Percentiles rank a stretch among this genome's conserved stretches.
phyloP scores from a whole-genome alignment of 2,888 invertebrate species.

The Beris morrisii region DNA sequence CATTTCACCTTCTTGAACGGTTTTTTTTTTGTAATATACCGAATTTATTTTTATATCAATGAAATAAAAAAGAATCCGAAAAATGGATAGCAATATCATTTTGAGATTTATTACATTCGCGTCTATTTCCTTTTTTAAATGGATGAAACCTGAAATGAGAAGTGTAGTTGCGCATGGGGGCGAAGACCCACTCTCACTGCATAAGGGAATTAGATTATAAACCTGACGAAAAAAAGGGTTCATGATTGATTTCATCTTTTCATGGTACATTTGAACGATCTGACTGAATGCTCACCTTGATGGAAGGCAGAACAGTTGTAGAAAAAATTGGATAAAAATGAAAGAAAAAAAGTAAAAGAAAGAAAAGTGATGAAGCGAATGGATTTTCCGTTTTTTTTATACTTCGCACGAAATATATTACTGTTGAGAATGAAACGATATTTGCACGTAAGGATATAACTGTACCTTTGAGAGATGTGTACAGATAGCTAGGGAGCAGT shows the following conservation, averaged over 20 bases:
- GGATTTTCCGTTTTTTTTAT: conserved; percentile 3
- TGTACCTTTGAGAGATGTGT: not conserved
- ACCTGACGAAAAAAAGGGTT: conserved; percentile 3
- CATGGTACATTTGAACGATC: conserved; percentile 15
- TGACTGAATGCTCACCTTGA: not conserved
- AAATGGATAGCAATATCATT: conserved; percentile 1
- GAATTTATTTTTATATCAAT: too few species aligned
- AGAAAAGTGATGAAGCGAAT: not conserved
- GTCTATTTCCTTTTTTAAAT: conserved; percentile 21
- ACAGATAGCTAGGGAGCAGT: not conserved
- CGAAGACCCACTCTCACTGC: too few species aligned
- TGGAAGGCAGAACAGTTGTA: conserved; percentile 1
- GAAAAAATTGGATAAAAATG: not conserved
- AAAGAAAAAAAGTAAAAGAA: not conserved
- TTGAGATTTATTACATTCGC: conserved; percentile 19
- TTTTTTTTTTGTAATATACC: too few species aligned
- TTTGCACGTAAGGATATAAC: conserved; percentile 9
- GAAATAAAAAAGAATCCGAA: too few species aligned
- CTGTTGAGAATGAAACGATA: not conserved
- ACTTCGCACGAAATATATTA: not conserved
- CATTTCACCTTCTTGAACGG: too few species aligned
- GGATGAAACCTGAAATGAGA: conserved; percentile 1
- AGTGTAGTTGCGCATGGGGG: too few species aligned
- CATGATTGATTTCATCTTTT: conserved; percentile 19
- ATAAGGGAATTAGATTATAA: conserved; percentile 19